phyloP scores from a whole-genome alignment of 2,797 vertebrate species.

The Pseudochaenichthys georgianus region DNA sequence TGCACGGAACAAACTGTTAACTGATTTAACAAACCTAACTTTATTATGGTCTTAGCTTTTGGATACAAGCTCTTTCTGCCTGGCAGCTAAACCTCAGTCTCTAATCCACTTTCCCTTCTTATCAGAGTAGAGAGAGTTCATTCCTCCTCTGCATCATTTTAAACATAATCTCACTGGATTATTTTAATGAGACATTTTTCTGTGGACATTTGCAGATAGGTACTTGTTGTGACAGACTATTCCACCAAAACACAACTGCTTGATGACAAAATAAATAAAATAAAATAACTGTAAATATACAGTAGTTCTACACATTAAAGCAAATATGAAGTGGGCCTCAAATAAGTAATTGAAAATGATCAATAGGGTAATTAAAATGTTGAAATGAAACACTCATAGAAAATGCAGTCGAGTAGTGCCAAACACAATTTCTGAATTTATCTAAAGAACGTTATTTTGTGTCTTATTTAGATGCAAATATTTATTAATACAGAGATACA shows the following conservation, averaged over 20 bases:
- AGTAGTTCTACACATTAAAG: too few relatives aligned
- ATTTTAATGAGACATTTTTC: not conserved
- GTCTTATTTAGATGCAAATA: too few relatives aligned
- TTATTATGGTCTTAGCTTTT: not conserved
- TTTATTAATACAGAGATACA: too few relatives aligned
- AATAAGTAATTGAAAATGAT: too few relatives aligned
- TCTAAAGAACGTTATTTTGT: too few relatives aligned
- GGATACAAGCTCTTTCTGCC: constrained; percentile 3
- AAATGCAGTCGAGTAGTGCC: too few relatives aligned
- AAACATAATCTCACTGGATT: constrained; percentile 1
- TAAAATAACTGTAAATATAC: not conserved
- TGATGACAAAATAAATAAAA: not conserved
- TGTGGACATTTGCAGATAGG: not conserved
- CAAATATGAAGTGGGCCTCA: too few relatives aligned
- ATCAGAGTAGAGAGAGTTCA: not conserved
- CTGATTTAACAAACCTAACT: not conserved
- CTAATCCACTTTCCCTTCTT: constrained; percentile 12
- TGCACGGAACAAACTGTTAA: too few relatives aligned
- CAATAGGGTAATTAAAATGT: too few relatives aligned
- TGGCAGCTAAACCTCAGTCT: not conserved
- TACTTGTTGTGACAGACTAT: not conserved
- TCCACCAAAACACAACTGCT: not conserved
- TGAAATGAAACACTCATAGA: too few relatives aligned
- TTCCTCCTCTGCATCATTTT: not conserved
- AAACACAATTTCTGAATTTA: too few relatives aligned